A percentile compares a stretch with the other conserved stretches of the same genome.
phyloP scores from a whole-genome alignment of 2,113 vertebrate species.

The Poeciliopsis turrubarensis region DNA sequence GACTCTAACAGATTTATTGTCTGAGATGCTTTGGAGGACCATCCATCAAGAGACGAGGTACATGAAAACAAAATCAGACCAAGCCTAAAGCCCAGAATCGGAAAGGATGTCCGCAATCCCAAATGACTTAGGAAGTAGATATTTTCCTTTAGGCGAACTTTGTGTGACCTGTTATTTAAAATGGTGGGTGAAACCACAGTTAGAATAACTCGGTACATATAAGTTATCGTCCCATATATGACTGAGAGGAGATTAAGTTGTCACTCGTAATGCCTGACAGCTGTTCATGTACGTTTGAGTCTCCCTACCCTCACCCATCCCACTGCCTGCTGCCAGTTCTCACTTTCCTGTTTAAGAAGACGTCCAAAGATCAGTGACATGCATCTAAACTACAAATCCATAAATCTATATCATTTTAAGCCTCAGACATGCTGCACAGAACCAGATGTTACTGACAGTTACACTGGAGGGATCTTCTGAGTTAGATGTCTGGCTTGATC shows the following conservation, averaged over 20 bases:
- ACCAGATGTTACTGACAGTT: constrained; percentile 47
- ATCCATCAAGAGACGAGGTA: constrained; percentile 53
- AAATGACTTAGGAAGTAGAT: constrained; percentile 9
- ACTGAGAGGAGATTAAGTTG: constrained; percentile 50
- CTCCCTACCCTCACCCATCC: constrained; percentile 10
- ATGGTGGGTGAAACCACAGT: constrained; percentile 33
- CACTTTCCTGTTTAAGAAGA: background rate
- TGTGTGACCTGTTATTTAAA: constrained; percentile 41
- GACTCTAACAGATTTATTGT: constrained; percentile 55
- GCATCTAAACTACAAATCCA: background rate
- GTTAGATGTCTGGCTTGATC: constrained; percentile 18
- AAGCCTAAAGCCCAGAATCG: constrained; percentile 5
- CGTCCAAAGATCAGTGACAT: constrained; percentile 25
- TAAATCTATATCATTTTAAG: constrained; percentile 30
- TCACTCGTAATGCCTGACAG: constrained; percentile 45
- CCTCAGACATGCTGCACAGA: constrained; percentile 10
- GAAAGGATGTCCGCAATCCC: background rate
- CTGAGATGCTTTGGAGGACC: constrained; percentile 29
- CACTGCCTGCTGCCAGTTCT: constrained; percentile 12
- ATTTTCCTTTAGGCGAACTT: constrained; percentile 40
- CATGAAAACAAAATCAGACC: constrained; percentile 21
- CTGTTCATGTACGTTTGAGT: constrained; percentile 27
- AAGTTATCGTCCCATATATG: constrained; percentile 42
- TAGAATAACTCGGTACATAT: constrained; percentile 33
- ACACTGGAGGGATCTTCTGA: constrained; percentile 25